Evolutionary conservation across 2,888 invertebrate genomes (phyloP), one percentile per base, ranked within the genome.

Genomic region (Terebella lapidaria): DNA sequence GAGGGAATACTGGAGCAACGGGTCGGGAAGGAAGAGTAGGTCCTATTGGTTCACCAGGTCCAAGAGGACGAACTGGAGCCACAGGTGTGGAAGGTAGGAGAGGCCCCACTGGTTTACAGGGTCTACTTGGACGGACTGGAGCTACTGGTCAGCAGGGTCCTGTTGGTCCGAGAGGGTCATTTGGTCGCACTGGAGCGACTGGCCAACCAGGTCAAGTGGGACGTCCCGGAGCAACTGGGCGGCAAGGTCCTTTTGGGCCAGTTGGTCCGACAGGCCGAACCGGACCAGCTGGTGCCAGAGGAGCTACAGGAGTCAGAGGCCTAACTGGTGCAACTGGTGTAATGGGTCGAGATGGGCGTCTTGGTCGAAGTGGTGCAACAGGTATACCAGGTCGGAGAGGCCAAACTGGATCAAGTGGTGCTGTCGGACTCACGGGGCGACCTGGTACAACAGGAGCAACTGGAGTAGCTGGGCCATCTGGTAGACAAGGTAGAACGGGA

Each of bases 11-110:
- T 58, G 89, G 89, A 1, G 84, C 86, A 60, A 76, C 84, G 2
- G 89, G 89, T 0, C 81, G 84, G 10, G 24, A 2, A 63, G 58
- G 58, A 30, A 18, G 10, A 68, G 82, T 85, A 2, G 86, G 87
- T 29, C 85, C 85, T 55, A 63, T 73, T 2, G 79, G 79, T 57
- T 67, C 73, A 5, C 62, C 72, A 20, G 78, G 91, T 20, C 18
- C 15, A 51, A 60, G 61, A 42, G 75, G 75, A 45, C 57, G 61
- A 15, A 26, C 47, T 49, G 56, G 56, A 5, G 4, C 56, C 4
- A 25, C 56, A 25, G 56, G 56, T 5, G 35, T 22, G 4, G 22
- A 15, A 24, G 64, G 64, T 20, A 57, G 18, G 5, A 49, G n/a
- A 5, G 49, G 49, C 10, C 5, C 49, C 24, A 24, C 46, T 28